A percentile compares a stretch with the other conserved stretches of the same genome.
Evolutionary conservation across 2,888 invertebrate species (phyloP).

Genomic region (Nephrocerus scutellatus): DNA sequence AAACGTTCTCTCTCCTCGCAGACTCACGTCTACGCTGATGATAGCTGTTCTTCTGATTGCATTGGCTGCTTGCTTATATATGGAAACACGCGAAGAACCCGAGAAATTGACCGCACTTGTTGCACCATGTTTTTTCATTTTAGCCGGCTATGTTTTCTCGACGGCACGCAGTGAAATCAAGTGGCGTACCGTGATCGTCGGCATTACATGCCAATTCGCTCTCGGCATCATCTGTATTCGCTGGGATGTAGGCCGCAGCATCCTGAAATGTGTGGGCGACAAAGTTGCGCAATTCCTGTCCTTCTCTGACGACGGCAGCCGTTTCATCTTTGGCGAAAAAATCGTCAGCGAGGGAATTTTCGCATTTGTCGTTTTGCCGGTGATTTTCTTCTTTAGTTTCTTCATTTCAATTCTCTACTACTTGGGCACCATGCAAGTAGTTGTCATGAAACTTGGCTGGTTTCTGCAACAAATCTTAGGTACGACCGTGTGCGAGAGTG

Average conservation of each 20-base stretch:
- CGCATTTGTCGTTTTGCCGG: conserved; percentile 84
- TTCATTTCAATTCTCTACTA: conserved; percentile 83
- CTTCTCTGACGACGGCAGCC: conserved; percentile 72
- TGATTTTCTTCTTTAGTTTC: conserved; percentile 92
- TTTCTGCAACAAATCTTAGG: conserved; percentile 64
- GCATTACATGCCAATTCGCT: conserved; percentile 73
- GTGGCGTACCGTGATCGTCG: conserved; percentile 76
- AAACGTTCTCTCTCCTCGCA: conserved; percentile 33
- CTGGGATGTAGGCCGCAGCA: conserved; percentile 68
- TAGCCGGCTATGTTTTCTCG: conserved; percentile 59
- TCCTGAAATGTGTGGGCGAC: conserved; percentile 56
- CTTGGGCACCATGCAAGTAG: conserved; percentile 79
- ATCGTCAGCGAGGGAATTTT: conserved; percentile 61
- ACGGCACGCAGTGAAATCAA: conserved; percentile 56
- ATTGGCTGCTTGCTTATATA: conserved; percentile 55
- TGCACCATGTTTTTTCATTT: conserved; percentile 59
- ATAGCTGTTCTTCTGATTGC: conserved; percentile 48
- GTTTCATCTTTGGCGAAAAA: conserved; percentile 73
- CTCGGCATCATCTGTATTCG: conserved; percentile 80
- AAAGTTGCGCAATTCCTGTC: conserved; percentile 67
- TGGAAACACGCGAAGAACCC: conserved; percentile 56
- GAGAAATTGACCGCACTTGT: conserved; percentile 61
- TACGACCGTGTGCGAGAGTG: conserved; percentile 91
- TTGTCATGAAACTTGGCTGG: conserved; percentile 74
- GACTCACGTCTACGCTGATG: conserved; percentile 49